Evolutionary conservation across 2,113 vertebrate genomes (phyloP), one percentile per base, ranked within the genome.

Genomic region (Chaetura pelagica): DNA sequence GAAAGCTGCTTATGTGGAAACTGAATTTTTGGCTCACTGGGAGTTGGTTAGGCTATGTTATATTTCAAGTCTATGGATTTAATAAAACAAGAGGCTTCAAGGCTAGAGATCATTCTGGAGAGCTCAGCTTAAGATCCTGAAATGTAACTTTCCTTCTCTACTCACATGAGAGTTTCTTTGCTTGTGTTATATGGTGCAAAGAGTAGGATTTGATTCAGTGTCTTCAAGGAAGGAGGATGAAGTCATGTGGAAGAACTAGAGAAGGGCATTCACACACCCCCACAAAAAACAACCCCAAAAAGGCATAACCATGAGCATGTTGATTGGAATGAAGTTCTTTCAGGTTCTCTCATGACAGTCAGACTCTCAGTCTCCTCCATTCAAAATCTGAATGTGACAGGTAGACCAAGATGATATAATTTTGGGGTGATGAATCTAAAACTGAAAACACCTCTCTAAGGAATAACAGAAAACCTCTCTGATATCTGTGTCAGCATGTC

Each of bases 401-500:
- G 80, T 94, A 95, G 83, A 61, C 68, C 73, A 92, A 74, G 48
- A 75, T 80, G 23, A 19, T 83, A 69, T 49, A 54, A 32, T 86
- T 93, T 89, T 67, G 88, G 63, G 32, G 34, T 94, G 76, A 88
- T 84, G 73, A 84, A 81, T 89, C 61, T 48, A 44, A 71, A 77
- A n/a, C 1, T 74, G 64, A 81, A 95, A 93, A 52, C 42, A 75
- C 63, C 59, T 92, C 80, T 83, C 18, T 78, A 48, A 71, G 76
- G 75, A 89, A 88, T 7, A 75, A 82, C 19, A 73, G 42, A 54
- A 94, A 94, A 76, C 22, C 29, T 90, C 76, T 84, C 91, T 89
- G 83, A n/a, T 95, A 34, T 90, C 95, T 95, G 89, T 92, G 83
- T 94, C 94, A 95, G 73, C 76, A 92, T 67, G 86, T 90, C 94